These are phyloP conservation scores for Marisa cornuarietis DNA, from an alignment of 1,140 invertebrate species.

Conservation along the genomic window DNA sequence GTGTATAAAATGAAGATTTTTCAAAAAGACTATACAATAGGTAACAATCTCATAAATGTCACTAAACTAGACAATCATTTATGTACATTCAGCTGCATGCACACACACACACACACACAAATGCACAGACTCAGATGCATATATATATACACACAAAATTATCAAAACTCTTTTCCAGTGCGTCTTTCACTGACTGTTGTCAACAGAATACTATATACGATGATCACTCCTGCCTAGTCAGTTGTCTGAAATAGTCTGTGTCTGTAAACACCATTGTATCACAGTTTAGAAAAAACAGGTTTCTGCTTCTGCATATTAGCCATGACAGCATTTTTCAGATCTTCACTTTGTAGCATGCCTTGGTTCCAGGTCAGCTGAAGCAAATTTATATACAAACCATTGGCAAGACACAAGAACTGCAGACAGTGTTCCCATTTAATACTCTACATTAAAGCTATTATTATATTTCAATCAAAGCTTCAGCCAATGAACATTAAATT, in stretches of 20 bases:
- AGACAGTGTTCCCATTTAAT: background rate
- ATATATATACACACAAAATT: background rate
- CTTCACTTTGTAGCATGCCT: slow-evolving; percentile 89
- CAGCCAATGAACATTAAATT: too few species aligned
- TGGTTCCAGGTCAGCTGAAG: slow-evolving; percentile 81
- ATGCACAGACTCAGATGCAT: background rate
- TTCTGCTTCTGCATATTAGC: slow-evolving; percentile 74
- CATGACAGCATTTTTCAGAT: slow-evolving; percentile 82
- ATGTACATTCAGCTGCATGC: background rate
- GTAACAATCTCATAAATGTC: too few species aligned
- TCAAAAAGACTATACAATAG: too few species aligned
- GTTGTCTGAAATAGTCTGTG: background rate
- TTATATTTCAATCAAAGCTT: too few species aligned
- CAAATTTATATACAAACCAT: background rate
- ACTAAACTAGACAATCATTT: too few species aligned
- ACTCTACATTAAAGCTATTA: background rate
- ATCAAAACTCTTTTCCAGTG: background rate
- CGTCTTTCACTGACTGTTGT: background rate
- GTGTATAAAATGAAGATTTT: too few species aligned
- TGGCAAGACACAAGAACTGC: background rate
- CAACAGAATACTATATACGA: background rate
- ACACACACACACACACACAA: background rate
- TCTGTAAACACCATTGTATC: slow-evolving; percentile 14
- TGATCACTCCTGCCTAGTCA: background rate
- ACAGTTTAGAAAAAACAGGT: slow-evolving; percentile 64